Conservation (phyloP, 2,888 invertebrate genomes). For the Pseudococcus longispinus region DNA sequence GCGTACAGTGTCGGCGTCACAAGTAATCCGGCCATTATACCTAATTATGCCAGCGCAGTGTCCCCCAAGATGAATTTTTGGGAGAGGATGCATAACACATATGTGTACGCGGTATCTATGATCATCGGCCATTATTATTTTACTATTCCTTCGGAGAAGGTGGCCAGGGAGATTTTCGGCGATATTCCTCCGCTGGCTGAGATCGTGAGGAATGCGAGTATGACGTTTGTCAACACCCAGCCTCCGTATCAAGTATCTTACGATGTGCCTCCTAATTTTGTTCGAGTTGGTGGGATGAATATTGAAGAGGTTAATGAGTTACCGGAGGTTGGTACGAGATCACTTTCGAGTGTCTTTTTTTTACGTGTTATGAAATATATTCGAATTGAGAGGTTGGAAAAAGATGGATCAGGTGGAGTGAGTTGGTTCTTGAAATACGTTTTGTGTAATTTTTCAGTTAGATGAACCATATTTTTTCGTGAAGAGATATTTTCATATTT, state of each 20-base stretch:
- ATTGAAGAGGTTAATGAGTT: background rate
- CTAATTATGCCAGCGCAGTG: background rate
- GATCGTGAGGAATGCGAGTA: slow-evolving; percentile 29
- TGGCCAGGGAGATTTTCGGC: background rate
- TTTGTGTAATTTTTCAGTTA: too few species aligned
- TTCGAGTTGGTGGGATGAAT: background rate
- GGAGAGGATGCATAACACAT: background rate
- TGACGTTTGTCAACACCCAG: background rate
- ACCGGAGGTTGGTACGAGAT: background rate
- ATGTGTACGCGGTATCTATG: background rate
- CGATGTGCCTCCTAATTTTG: background rate
- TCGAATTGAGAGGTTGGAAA: too few species aligned
- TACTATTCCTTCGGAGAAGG: background rate
- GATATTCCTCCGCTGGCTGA: background rate
- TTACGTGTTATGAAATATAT: too few species aligned
- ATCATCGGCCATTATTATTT: background rate
- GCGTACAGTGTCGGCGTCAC: slow-evolving; percentile 58
- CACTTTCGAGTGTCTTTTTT: too few species aligned
- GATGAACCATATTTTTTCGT: too few species aligned
- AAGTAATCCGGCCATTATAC: slow-evolving; percentile 56
- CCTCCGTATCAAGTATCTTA: background rate
- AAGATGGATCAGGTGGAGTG: too few species aligned
- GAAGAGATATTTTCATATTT: too few species aligned
- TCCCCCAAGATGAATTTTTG: background rate
- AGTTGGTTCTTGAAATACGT: too few species aligned